Percentiles rank a stretch among this genome's conserved stretches.
Evolutionary conservation across 1,140 invertebrate genomes (phyloP).

Genomic region (Drosophila orosa): DNA sequence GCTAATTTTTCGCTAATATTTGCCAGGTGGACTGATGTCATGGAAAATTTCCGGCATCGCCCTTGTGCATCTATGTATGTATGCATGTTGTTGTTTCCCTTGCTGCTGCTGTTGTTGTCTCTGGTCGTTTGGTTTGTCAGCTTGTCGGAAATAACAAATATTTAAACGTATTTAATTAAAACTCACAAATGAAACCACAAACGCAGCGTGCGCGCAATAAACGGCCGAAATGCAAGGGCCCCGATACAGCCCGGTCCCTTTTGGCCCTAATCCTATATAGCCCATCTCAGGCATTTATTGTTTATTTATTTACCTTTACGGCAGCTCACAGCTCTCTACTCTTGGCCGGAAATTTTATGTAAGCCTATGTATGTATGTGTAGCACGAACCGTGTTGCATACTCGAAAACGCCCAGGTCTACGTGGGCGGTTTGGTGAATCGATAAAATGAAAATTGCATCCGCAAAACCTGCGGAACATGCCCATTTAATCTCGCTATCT

Average conservation of each 20-base stretch:
- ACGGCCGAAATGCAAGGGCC: constrained; percentile 16
- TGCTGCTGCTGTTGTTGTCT: constrained; percentile 37
- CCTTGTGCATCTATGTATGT: constrained; percentile 8
- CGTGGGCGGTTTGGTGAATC: constrained; percentile 8
- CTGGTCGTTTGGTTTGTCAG: constrained; percentile 48
- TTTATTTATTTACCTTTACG: constrained; percentile 72
- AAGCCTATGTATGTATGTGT: constrained; percentile 1
- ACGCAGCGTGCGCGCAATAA: constrained; percentile 54
- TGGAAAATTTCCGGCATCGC: not conserved
- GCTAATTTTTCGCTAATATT: constrained; percentile 81
- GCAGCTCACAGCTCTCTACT: constrained; percentile 25
- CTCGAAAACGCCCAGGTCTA: constrained; percentile 31
- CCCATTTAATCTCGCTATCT: constrained; percentile 18
- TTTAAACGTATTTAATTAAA: constrained; percentile 83
- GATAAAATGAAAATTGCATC: constrained; percentile 36
- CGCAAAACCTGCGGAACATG: constrained; percentile 8
- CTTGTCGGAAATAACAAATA: constrained; percentile 77
- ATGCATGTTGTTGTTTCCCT: constrained; percentile 20
- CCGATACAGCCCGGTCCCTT: not conserved
- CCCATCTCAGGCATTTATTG: constrained; percentile 54
- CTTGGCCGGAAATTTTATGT: constrained; percentile 47
- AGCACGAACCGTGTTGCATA: constrained; percentile 47
- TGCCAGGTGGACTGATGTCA: constrained; percentile 55
- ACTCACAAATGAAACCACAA: constrained; percentile 80
- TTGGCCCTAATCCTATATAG: constrained; percentile 4